Conservation (phyloP, 92 coral and sea anemone species). For the Zoanthus sociatus region DNA sequence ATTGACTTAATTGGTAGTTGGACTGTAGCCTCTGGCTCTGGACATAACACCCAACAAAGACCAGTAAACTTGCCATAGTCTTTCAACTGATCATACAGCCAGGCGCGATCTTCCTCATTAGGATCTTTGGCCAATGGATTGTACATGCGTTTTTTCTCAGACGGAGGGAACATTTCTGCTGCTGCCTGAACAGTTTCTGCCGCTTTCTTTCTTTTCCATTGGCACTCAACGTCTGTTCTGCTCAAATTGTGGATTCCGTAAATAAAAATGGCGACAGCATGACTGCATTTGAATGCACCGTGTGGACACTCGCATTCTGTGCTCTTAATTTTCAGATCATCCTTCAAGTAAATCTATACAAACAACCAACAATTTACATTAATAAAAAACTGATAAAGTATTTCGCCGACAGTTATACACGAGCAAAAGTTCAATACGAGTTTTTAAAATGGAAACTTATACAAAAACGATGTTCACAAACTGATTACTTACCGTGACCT, state of each 20-base stretch:
- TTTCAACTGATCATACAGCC: conserved; percentile 46
- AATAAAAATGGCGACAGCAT: conserved; percentile 58
- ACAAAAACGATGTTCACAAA: too few species aligned
- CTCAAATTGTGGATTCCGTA: conserved; percentile 63
- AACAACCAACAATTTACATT: conserved; percentile 13
- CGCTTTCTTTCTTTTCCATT: conserved; percentile 56
- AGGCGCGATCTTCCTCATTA: conserved; percentile 29
- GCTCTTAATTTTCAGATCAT: conserved; percentile 45
- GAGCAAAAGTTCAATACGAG: conserved; percentile 10
- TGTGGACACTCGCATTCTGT: conserved; percentile 65
- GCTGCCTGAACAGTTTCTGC: conserved; percentile 52
- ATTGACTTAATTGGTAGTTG: conserved; percentile 43
- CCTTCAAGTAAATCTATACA: conserved; percentile 54
- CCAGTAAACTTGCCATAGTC: conserved; percentile 51
- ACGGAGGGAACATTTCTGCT: conserved; percentile 53
- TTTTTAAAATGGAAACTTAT: neutral
- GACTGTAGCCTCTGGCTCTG: conserved; percentile 46
- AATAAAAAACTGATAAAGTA: conserved; percentile 13
- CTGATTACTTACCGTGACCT: conserved; percentile 1
- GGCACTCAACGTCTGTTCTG: conserved; percentile 66
- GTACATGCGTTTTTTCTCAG: conserved; percentile 29
- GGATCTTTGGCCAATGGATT: conserved; percentile 39
- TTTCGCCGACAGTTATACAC: neutral
- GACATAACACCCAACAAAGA: conserved; percentile 43
- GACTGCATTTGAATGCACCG: conserved; percentile 61